Percentiles rank a stretch among this genome's conserved stretches.
Conservation (phyloP, 2,888 invertebrate genomes). For the Syritta pipiens region DNA sequence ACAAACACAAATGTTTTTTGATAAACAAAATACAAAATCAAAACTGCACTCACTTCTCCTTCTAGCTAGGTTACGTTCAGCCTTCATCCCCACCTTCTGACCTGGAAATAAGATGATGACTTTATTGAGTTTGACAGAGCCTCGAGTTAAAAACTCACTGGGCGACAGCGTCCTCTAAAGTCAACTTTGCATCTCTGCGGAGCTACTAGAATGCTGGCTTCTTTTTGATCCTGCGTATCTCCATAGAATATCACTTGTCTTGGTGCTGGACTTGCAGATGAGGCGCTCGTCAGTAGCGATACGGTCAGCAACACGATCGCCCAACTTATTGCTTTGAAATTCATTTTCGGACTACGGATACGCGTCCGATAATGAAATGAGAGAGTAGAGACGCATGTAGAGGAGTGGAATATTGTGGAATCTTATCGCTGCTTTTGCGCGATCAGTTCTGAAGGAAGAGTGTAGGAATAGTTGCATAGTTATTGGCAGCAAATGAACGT, state of each 20-base stretch:
- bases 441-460: background rate
- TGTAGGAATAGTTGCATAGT: slow-evolving; percentile 12
- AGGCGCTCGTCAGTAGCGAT: slow-evolving; percentile 18
- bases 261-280: slow-evolving; percentile 30
- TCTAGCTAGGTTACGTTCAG: background rate
- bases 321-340: slow-evolving; percentile 51
- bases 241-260: slow-evolving; percentile 47
- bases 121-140: background rate
- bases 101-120: background rate
- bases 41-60: background rate
- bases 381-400: background rate
- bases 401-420: background rate
- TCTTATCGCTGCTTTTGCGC: slow-evolving; percentile 35
- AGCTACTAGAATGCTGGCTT: slow-evolving; percentile 22
- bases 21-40: slow-evolving; percentile 16
- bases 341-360: slow-evolving; percentile 43
- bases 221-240: background rate
- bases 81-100: slow-evolving; percentile 37
- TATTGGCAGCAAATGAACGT: background rate
- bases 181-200: slow-evolving; percentile 21
- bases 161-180: slow-evolving; percentile 50
- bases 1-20: background rate
- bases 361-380: background rate
- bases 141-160: background rate
- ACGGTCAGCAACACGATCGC: slow-evolving; percentile 20